Percentiles rank a stretch among this genome's conserved stretches.
Conservation (phyloP, 2,888 invertebrate genomes). For the Folsomia candida region DNA sequence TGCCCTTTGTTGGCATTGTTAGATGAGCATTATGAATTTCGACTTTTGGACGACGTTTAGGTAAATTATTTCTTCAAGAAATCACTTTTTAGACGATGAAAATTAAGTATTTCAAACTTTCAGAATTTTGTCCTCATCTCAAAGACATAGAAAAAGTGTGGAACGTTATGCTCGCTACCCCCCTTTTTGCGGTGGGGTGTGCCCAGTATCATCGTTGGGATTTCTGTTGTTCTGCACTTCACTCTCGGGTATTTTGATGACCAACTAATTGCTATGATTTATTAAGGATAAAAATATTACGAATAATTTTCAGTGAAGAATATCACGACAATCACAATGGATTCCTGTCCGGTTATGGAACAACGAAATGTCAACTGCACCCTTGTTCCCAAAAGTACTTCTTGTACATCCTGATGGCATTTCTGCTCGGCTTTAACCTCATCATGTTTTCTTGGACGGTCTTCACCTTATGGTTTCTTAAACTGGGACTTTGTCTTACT, state of each 20-base stretch:
- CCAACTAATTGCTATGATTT: no score
- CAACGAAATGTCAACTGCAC: slow-evolving; percentile 23
- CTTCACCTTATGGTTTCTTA: slow-evolving; percentile 20
- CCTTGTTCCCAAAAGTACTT: slow-evolving; percentile 15
- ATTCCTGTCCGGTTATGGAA: slow-evolving; percentile 23
- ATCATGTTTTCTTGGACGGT: slow-evolving; percentile 38
- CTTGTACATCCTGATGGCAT: slow-evolving; percentile 30
- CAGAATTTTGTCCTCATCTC: slow-evolving; percentile 19
- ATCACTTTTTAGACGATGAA: no score
- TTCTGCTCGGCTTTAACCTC: slow-evolving; percentile 29
- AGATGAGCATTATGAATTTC: slow-evolving; percentile 29
- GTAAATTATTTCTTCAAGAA: no score
- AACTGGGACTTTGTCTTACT: slow-evolving; percentile 31
- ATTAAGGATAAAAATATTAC: no score
- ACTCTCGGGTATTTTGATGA: no score
- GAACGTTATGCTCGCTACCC: slow-evolving; percentile 10
- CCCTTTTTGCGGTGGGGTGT: slow-evolving; percentile 20
- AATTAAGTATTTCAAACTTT: no score
- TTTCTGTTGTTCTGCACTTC: slow-evolving; percentile 17
- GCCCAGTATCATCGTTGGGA: slow-evolving; percentile 18
- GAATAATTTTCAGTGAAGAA: background rate
- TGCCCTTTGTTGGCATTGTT: slow-evolving; percentile 32
- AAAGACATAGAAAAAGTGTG: background rate
- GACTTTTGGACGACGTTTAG: slow-evolving; percentile 34
- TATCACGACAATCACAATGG: background rate